Percentiles rank a stretch among this genome's conserved stretches.
Conservation (phyloP, 1,140 invertebrate genomes). For the Zaprionus inermis region DNA sequence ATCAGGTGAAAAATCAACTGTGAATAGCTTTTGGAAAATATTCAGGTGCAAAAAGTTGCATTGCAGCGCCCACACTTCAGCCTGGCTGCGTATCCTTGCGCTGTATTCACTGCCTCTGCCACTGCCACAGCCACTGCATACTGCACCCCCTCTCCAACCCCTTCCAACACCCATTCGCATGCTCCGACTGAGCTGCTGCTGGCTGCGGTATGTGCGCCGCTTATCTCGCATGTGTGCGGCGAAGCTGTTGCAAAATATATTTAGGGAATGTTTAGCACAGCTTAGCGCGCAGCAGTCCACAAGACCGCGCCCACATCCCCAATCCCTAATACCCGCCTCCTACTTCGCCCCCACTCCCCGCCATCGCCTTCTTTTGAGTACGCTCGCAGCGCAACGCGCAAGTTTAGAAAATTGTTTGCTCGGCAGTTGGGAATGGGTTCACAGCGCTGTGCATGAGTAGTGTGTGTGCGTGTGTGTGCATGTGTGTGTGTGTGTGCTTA, state of each 20-base stretch:
- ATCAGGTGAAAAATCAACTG: conserved; percentile 83
- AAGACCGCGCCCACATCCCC: conserved; percentile 16
- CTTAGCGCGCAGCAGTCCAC: conserved; percentile 63
- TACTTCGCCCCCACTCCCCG: conserved; percentile 1
- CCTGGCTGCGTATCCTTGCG: conserved; percentile 33
- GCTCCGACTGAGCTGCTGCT: no score
- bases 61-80: conserved; percentile 52
- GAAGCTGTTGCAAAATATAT: conserved; percentile 80
- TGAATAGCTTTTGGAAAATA: conserved; percentile 80
- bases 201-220: conserved; percentile 61
- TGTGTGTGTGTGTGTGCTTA: conserved; percentile 56
- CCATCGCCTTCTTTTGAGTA: conserved; percentile 45
- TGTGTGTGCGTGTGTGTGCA: conserved; percentile 18
- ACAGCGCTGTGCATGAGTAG: conserved; percentile 39
- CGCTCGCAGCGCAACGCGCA: no score
- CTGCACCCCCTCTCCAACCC: no score
- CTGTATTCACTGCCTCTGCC: conserved; percentile 2
- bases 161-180: no score
- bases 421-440: conserved; percentile 56
- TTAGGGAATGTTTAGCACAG: conserved; percentile 81
- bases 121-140: not conserved
- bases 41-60: conserved; percentile 80
- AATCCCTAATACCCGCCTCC: not conserved
- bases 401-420: conserved; percentile 77
- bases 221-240: conserved; percentile 61